Evolutionary conservation across 2,113 vertebrate species (phyloP).

Genomic region (Otis tarda): DNA sequence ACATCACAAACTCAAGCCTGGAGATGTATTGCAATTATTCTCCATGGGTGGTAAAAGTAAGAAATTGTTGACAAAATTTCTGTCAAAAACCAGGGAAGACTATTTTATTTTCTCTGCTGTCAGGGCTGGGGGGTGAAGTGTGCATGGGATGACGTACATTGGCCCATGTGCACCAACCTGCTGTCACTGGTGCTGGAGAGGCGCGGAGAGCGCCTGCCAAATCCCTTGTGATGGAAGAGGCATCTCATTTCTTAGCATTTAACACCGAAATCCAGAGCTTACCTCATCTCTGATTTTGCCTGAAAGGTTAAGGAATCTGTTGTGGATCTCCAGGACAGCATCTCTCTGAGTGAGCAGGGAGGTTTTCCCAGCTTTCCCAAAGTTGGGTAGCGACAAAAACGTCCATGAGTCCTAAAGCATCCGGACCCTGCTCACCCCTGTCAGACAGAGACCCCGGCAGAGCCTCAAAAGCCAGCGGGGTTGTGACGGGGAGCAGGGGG

Average conservation of each 20-base stretch:
- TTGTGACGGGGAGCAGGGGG: background rate
- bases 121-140: background rate
- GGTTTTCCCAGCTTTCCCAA: background rate
- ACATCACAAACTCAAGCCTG: background rate
- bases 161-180: background rate
- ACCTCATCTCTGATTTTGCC: background rate
- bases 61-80: background rate
- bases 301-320: background rate
- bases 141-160: fast-evolving
- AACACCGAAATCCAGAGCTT: background rate
- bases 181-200: background rate
- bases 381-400: background rate
- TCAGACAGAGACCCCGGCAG: background rate
- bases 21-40: background rate
- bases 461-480: background rate
- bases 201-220: background rate
- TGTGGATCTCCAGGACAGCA: background rate
- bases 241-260: background rate
- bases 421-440: background rate
- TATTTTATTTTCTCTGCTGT: background rate
- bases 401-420: background rate
- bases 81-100: background rate
- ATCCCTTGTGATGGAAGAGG: background rate
- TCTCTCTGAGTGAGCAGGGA: background rate
- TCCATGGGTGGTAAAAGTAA: background rate